These are phyloP conservation scores for Phaethornis superciliosus DNA, from an alignment of 2,113 vertebrate genomes.

Conservation along the genomic window DNA sequence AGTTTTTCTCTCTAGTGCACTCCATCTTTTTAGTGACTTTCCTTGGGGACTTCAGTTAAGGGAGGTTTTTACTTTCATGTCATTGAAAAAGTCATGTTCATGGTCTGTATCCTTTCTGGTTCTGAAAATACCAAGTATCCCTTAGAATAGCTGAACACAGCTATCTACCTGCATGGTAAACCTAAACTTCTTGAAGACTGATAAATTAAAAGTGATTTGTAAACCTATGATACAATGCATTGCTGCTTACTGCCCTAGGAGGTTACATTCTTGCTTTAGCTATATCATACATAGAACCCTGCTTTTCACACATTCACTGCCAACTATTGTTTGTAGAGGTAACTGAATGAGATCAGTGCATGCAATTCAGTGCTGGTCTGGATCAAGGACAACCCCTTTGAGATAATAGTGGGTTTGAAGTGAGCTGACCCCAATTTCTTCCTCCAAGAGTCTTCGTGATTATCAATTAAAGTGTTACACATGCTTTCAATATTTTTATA, in stretches of 20 bases:
- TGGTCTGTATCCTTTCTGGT: not conserved
- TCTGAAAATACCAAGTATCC: not conserved
- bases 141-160: not conserved
- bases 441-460: not conserved
- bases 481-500: not conserved
- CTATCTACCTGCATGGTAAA: not conserved
- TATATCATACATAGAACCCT: not conserved
- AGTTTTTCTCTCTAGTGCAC: not conserved
- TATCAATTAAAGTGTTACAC: not conserved
- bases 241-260: not conserved
- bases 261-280: not conserved
- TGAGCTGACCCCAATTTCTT: not conserved
- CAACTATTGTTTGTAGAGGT: not conserved
- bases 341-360: not conserved
- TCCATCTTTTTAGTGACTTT: not conserved
- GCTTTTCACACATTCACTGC: not conserved
- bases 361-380: not conserved
- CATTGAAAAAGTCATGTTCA: not conserved
- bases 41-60: not conserved
- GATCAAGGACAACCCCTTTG: not conserved
- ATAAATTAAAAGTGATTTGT: not conserved
- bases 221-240: rapidly evolving
- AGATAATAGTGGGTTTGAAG: not conserved
- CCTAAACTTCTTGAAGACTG: rapidly evolving
- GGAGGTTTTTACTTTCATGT: not conserved